Percentiles rank a stretch among this genome's conserved stretches.
phyloP scores from a whole-genome alignment of 35 echinoderm and acorn worm species.

The Diadema setosum region DNA sequence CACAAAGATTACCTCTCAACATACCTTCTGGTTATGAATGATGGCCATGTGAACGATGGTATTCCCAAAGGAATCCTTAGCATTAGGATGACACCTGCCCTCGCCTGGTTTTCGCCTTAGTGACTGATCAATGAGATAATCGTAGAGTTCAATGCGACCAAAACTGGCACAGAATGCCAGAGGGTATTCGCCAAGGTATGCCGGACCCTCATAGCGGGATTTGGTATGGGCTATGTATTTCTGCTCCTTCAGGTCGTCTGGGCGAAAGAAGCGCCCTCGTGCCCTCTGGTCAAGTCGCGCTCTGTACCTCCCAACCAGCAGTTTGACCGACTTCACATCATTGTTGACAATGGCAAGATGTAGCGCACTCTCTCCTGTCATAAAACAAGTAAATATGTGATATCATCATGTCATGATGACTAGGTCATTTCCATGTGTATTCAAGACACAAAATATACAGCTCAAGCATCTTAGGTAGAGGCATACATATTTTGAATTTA shows the following conservation, averaged over 20 bases:
- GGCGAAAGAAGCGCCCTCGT: slow-evolving; percentile 73
- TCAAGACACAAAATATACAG: not conserved
- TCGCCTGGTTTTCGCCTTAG: not conserved
- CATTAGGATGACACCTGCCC: slow-evolving; percentile 66
- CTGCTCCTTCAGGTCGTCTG: slow-evolving; percentile 42
- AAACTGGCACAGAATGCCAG: slow-evolving; percentile 74
- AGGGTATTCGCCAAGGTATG: slow-evolving; percentile 82
- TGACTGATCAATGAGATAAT: slow-evolving; percentile 56
- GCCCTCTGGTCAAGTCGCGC: slow-evolving; percentile 52
- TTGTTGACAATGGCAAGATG: slow-evolving; percentile 85
- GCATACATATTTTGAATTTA: no score
- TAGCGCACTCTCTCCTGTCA: slow-evolving; percentile 70
- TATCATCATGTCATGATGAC: not conserved
- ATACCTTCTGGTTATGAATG: slow-evolving; percentile 78
- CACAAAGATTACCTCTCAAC: not conserved
- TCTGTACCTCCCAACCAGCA: slow-evolving; percentile 36
- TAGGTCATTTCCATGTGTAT: not conserved
- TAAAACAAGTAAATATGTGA: slow-evolving; percentile 14
- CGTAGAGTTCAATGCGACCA: slow-evolving; percentile 64
- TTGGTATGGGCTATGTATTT: not conserved
- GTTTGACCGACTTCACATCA: slow-evolving; percentile 64
- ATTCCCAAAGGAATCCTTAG: slow-evolving; percentile 66
- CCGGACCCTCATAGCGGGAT: slow-evolving; percentile 59
- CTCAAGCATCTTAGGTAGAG: not conserved
- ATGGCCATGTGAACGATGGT: slow-evolving; percentile 85